Conservation (phyloP, 2,888 invertebrate genomes). For the Cosmia trapezina region DNA sequence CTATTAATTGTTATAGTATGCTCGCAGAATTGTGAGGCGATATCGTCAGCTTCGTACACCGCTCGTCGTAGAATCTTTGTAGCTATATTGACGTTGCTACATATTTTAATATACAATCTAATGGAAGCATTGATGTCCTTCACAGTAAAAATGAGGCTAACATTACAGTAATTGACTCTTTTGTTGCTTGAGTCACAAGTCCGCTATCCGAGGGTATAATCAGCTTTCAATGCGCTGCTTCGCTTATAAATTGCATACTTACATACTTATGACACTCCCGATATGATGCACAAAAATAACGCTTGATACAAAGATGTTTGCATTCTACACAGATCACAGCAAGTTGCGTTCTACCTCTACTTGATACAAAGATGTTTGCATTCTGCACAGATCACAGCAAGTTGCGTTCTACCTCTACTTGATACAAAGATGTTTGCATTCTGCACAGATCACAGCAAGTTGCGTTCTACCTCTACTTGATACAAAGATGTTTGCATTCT, state of each 20-base stretch:
- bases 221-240: not conserved
- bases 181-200: too few species aligned
- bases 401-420: not conserved
- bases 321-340: not conserved
- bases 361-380: not conserved
- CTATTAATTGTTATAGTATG: too few species aligned
- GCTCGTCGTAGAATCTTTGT: not conserved
- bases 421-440: not conserved
- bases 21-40: too few species aligned
- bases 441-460: not conserved
- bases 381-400: not conserved
- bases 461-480: not conserved
- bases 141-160: not conserved
- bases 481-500: not conserved
- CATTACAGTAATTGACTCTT: not conserved
- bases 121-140: not conserved
- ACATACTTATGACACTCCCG: not conserved
- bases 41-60: too few species aligned
- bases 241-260: constrained; percentile 6
- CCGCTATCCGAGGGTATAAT: not conserved
- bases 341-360: not conserved
- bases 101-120: constrained; percentile 27
- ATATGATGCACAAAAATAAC: not conserved
- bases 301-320: not conserved
- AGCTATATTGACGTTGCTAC: not conserved